phyloP scores from a whole-genome alignment of 2,797 vertebrate genomes.

The Tolypeutes matacus region DNA sequence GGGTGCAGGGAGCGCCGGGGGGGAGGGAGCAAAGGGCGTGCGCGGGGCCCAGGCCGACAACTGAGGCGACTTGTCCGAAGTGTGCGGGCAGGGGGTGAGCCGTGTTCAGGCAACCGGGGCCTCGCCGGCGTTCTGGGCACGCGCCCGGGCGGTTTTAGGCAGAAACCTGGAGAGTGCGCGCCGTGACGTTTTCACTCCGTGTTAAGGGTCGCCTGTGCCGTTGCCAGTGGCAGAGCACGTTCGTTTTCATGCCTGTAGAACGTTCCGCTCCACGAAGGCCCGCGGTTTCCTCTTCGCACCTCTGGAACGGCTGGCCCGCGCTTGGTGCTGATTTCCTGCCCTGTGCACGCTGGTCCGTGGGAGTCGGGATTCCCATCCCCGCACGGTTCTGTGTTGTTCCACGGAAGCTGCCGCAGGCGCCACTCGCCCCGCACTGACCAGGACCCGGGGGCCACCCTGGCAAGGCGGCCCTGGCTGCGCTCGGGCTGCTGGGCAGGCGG shows the following conservation, averaged over 20 bases:
- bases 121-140: not conserved
- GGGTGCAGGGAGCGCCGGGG: too few relatives aligned
- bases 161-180: not conserved
- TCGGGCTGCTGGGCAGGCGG: too few relatives aligned
- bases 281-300: not conserved
- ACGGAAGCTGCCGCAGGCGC: too few relatives aligned
- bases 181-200: accelerated
- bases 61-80: too few relatives aligned
- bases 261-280: not conserved
- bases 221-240: not conserved
- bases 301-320: not conserved
- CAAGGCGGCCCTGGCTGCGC: too few relatives aligned
- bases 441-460: too few relatives aligned
- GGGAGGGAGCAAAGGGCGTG: too few relatives aligned
- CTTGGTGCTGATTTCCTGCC: not conserved
- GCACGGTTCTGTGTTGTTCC: too few relatives aligned
- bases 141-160: not conserved
- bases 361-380: not conserved
- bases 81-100: too few relatives aligned
- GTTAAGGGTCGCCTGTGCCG: not conserved
- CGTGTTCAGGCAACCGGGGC: too few relatives aligned
- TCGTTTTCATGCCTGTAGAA: not conserved
- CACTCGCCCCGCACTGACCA: too few relatives aligned
- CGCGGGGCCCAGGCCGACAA: too few relatives aligned
- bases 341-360: accelerated